A percentile compares a stretch with the other conserved stretches of the same genome.
Conservation (phyloP, 2,113 vertebrate species). For the Blennius ocellaris region DNA sequence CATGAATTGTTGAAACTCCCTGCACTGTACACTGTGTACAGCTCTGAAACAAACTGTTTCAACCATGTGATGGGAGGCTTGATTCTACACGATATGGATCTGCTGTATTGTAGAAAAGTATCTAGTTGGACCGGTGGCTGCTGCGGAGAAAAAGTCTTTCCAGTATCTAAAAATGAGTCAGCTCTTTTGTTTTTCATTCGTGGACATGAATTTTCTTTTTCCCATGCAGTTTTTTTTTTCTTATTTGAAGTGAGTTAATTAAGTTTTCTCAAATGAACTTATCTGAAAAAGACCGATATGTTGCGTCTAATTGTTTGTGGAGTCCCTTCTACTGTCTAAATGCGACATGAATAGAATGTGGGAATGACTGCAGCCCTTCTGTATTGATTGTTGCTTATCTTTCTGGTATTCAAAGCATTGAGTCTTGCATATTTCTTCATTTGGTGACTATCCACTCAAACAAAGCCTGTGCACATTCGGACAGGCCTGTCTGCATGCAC, state of each 20-base stretch:
- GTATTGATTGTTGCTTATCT: background rate
- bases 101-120: background rate
- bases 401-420: background rate
- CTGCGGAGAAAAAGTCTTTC: background rate
- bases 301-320: no score
- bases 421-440: background rate
- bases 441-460: background rate
- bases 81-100: background rate
- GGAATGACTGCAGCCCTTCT: background rate
- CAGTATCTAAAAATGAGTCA: background rate
- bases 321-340: no score
- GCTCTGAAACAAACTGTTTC: background rate
- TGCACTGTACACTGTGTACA: background rate
- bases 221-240: background rate
- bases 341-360: no score
- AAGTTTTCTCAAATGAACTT: no score
- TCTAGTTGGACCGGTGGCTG: background rate
- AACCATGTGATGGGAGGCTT: background rate
- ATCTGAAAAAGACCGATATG: no score
- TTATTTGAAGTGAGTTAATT: no score
- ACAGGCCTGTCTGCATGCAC: conserved; percentile 22
- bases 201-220: background rate
- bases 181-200: background rate
- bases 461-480: background rate
- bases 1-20: background rate